A percentile compares a stretch with the other conserved stretches of the same genome.
Evolutionary conservation across 2,888 invertebrate species (phyloP).

Genomic region (Lordiphosa fenestrarum): DNA sequence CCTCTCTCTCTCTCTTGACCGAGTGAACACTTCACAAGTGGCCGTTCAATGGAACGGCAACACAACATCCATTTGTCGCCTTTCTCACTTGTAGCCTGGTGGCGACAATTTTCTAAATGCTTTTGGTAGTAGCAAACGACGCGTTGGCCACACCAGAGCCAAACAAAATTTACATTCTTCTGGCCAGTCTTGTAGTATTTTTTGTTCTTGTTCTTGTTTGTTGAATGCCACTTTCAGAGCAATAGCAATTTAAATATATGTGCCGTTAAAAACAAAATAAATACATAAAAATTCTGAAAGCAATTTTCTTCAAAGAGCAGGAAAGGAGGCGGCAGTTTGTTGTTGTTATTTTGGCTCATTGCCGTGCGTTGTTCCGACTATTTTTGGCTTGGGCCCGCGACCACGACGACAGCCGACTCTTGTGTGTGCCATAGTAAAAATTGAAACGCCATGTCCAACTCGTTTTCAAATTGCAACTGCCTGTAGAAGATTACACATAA

Average conservation of each 20-base stretch:
- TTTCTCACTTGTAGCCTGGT: slow-evolving; percentile 28
- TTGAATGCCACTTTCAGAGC: slow-evolving; percentile 8
- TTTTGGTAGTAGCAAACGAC: slow-evolving; percentile 57
- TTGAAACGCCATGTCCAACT: slow-evolving; percentile 61
- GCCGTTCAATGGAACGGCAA: slow-evolving; percentile 66
- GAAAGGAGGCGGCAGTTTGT: slow-evolving; percentile 20
- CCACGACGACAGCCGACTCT: slow-evolving; percentile 17
- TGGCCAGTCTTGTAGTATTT: neutral
- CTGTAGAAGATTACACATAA: slow-evolving; percentile 36
- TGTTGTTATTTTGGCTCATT: slow-evolving; percentile 59
- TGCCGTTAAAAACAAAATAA: slow-evolving; percentile 36
- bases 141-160: slow-evolving; percentile 53
- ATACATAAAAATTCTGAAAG: slow-evolving; percentile 31
- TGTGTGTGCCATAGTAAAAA: slow-evolving; percentile 31
- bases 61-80: slow-evolving; percentile 37
- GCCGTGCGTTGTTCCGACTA: slow-evolving; percentile 59
- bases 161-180: slow-evolving; percentile 1
- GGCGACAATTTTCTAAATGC: slow-evolving; percentile 42
- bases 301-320: slow-evolving; percentile 24
- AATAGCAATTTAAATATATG: slow-evolving; percentile 32
- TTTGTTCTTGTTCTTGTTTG: slow-evolving; percentile 3
- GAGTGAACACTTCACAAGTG: slow-evolving; percentile 74
- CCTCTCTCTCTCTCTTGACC: neutral
- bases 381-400: slow-evolving; percentile 50
- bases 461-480: slow-evolving; percentile 60